Percentiles rank a stretch among this genome's conserved stretches.
These are phyloP conservation scores for Platyrinchus mystaceus DNA, from an alignment of 2,797 vertebrate genomes.

Conservation along the genomic window DNA sequence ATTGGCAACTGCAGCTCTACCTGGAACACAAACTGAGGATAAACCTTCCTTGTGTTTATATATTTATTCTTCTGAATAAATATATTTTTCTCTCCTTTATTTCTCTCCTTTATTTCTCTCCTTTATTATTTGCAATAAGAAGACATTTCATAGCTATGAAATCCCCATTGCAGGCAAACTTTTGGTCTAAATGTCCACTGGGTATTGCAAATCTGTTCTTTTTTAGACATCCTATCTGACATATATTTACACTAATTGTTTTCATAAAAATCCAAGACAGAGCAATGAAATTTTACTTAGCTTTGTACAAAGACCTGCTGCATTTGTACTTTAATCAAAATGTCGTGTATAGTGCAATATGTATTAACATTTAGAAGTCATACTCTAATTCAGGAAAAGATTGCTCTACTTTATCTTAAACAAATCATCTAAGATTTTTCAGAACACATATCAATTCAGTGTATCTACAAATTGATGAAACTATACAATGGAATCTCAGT, in stretches of 20 bases:
- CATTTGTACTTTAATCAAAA: neutral
- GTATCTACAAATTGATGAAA: neutral
- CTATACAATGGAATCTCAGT: neutral
- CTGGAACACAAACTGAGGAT: slow-evolving; percentile 69
- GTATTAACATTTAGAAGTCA: neutral
- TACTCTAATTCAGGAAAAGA: neutral
- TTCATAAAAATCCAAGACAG: neutral
- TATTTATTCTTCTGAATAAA: neutral
- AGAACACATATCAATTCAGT: neutral
- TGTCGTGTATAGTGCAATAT: neutral
- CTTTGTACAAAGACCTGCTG: neutral
- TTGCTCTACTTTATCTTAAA: neutral
- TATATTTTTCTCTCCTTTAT: neutral
- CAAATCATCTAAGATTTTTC: neutral
- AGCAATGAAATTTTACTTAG: neutral
- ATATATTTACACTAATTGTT: neutral
- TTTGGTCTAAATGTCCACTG: neutral
- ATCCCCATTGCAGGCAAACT: neutral
- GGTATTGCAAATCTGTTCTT: neutral
- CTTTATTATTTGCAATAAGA: neutral
- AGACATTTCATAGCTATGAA: neutral
- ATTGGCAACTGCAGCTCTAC: slow-evolving; percentile 54
- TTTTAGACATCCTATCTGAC: neutral
- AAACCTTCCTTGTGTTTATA: slow-evolving; percentile 47
- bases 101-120: neutral